Base-by-base conservation (phyloP, 2,797 vertebrate species). In the Columba guinea region DNA sequence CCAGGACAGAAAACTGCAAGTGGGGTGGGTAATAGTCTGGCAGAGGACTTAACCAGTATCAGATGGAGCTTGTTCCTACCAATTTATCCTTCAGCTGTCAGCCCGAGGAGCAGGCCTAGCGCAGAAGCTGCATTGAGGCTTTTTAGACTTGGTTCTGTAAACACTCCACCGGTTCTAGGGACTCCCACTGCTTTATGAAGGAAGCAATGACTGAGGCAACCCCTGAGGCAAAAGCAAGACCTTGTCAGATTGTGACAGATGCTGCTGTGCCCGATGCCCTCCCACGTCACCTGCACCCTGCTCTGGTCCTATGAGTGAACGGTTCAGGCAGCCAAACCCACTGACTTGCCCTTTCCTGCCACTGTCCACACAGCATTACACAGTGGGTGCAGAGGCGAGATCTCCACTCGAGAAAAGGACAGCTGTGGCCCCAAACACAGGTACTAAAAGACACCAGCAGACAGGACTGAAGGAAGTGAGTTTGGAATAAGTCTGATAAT, bases 191-290 rank as follows among this genome's bases (percentile, higher is more conserved):
- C 70, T 64, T 75, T 32, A 73, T 13, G 4, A 60, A 79, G 77
- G 67, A 91, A 89, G 26, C 6, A 18, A 28, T 4, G 14, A n/a
- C 70, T 76, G 24, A 32, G 12, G 48, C 12, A 73, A 18, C 44
- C 13, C 9, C 18, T 0, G 12, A 56, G 51, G 52, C 30, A n/a
- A 60, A 71, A 48, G 23, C 5, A 1, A 59, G 6, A 4, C 23
- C 30, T 13, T 6, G 0, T 41, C 41, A 21, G 55, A 11, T 17
- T 15, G 0, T 0, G 48, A 13, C 19, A 34, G 35, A 30, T 0
- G 0, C 28, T 34, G 59, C 52, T 44, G 21, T 37, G 39, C 39
- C 13, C 4, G 1, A 0, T 30, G 51, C 58, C 55, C 37, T 48
- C 49, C 48, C 1, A 0, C 24, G 55, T 7, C 53, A 78, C 37